These are phyloP conservation scores for Mormyrus iriodes DNA, from an alignment of 2,113 vertebrate genomes.

Conservation along the genomic window DNA sequence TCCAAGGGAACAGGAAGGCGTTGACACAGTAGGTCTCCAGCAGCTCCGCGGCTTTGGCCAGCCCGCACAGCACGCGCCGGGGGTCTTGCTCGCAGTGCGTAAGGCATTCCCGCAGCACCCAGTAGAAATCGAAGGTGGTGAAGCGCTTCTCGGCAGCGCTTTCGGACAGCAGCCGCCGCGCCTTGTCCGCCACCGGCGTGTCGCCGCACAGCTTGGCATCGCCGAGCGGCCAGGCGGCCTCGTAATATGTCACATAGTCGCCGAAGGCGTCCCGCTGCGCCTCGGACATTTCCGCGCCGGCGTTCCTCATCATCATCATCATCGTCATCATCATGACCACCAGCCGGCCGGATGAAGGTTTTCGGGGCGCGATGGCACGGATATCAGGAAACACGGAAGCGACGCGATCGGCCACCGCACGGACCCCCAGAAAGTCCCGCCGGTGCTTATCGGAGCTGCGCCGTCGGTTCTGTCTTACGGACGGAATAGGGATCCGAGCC, in stretches of 20 bases:
- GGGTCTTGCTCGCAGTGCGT: background rate
- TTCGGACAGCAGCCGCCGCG: constrained; percentile 25
- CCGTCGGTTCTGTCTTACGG: background rate
- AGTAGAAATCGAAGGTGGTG: constrained; percentile 43
- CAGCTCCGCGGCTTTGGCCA: constrained; percentile 48
- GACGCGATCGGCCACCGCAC: background rate
- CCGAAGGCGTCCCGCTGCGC: constrained; percentile 33
- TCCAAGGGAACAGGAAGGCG: constrained; percentile 60
- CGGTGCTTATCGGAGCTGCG: background rate
- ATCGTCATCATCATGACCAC: background rate
- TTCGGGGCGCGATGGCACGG: background rate
- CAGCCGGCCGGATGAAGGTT: background rate
- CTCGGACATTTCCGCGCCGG: constrained; percentile 14
- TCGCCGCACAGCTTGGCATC: constrained; percentile 32
- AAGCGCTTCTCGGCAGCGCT: constrained; percentile 25
- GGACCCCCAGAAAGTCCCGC: background rate
- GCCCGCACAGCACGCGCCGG: constrained; percentile 28
- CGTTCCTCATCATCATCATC: constrained; percentile 25
- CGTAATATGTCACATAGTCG: constrained; percentile 39
- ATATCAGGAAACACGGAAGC: constrained; percentile 12
- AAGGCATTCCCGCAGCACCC: background rate
- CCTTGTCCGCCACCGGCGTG: constrained; percentile 25
- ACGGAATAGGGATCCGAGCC: background rate
- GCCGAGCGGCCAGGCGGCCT: constrained; percentile 22
- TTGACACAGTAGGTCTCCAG: constrained; percentile 58